A percentile compares a stretch with the other conserved stretches of the same genome.
Evolutionary conservation across 2,113 vertebrate genomes (phyloP).

Genomic region (Oryzias woworae): DNA sequence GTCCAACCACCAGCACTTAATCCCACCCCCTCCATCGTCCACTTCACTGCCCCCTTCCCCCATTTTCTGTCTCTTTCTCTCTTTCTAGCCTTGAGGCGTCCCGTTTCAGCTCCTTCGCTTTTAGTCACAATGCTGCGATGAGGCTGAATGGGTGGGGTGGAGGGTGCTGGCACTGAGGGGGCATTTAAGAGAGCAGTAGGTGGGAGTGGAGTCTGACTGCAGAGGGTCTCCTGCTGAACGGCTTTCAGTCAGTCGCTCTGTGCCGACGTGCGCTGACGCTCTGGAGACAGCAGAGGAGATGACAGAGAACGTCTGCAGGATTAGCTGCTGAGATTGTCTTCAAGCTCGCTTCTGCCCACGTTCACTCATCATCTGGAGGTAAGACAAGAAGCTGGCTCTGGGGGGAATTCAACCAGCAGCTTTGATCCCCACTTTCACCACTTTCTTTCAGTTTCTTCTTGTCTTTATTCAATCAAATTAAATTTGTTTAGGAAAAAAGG

Average conservation of each 20-base stretch:
- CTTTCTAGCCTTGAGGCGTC: slow-evolving; percentile 76
- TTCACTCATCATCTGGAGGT: slow-evolving; percentile 32
- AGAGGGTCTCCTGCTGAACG: slow-evolving; percentile 80
- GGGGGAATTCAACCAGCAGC: slow-evolving; percentile 7
- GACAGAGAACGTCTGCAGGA: slow-evolving; percentile 60
- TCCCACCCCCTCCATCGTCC: slow-evolving; percentile 6
- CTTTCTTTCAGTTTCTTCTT: background rate
- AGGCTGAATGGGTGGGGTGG: slow-evolving; percentile 62
- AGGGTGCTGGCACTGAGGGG: slow-evolving; percentile 18
- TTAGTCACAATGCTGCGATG: slow-evolving; percentile 73
- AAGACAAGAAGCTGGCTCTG: too few species aligned
- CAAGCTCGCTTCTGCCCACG: slow-evolving; percentile 11
- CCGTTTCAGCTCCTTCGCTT: slow-evolving; percentile 78
- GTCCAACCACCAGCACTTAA: slow-evolving; percentile 37
- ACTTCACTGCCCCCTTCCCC: slow-evolving; percentile 9
- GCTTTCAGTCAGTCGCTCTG: slow-evolving; percentile 58
- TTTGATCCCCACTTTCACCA: slow-evolving; percentile 4
- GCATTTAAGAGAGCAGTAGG: slow-evolving; percentile 74
- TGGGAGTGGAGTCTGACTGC: slow-evolving; percentile 80
- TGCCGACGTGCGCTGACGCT: slow-evolving; percentile 63
- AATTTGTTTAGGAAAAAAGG: too few species aligned
- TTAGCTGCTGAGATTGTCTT: slow-evolving; percentile 39
- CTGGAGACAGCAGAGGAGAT: slow-evolving; percentile 61
- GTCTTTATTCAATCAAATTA: too few species aligned
- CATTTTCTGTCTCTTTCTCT: slow-evolving; percentile 44